Evolutionary conservation across 92 coral and sea anemone genomes (phyloP), one percentile per base, ranked within the genome.

Genomic region (Bergia puertoricense): DNA sequence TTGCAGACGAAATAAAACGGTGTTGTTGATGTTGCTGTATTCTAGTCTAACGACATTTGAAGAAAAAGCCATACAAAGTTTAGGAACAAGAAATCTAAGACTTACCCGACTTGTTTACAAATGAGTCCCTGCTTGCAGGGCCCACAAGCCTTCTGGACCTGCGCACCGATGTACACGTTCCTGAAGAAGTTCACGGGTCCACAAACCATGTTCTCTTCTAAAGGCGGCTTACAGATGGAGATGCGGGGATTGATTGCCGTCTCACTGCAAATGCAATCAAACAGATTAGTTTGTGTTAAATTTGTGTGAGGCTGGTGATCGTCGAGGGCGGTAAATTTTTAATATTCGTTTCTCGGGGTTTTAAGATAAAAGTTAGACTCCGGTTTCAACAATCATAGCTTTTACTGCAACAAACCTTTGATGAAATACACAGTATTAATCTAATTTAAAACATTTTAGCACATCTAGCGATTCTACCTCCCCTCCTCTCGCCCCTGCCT

Each of bases 41-140:
- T 54, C 10, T 54, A 11, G 16, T 18, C 2, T 54, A 54, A 13
- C 2, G 10, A 54, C 16, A 54, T 10, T 54, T 54, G 16, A 54
- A 54, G 59, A 54, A 54, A 54, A 4, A 54, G 16, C 4, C 16
- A 50, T 3, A 5, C 44, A 23, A 7, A 11, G 85, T 37, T 0
- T 80, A 41, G 8, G 37, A 15, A 39, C 76, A 6, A 23, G 74
- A 79, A 43, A 7, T 16, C 10, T 30, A 73, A 67, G 50, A 50
- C 99, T 86, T 93, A 97, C 99, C 99, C 99, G 76, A 97, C 98
- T 97, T 97, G 99, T 85, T 96, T 97, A 85, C 99, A 97, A 14
- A 94, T 90, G 50, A 97, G 94, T 10, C 99, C 98, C 38, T 94
- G 95, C 92, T 97, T 97, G 85, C 99, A 97, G 38, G 99, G 99